Percentiles rank a stretch among this genome's conserved stretches.
Evolutionary conservation across 2,113 vertebrate genomes (phyloP).

Genomic region (Cepphus grylle): DNA sequence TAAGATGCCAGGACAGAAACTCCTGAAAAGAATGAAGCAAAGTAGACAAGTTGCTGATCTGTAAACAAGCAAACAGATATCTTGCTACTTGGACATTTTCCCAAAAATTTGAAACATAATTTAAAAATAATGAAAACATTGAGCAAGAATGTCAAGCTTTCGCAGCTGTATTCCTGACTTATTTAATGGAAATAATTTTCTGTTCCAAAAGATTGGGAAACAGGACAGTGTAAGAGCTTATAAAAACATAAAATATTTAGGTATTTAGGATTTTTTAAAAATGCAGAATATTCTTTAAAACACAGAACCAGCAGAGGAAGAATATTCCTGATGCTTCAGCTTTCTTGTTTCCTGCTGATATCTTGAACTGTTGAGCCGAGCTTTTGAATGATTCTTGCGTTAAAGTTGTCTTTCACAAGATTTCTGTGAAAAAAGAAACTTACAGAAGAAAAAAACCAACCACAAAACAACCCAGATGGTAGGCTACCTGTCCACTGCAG

Average conservation of each 20-base stretch:
- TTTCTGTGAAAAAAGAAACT: neutral
- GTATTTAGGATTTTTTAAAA: neutral
- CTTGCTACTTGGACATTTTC: neutral
- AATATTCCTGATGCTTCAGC: neutral
- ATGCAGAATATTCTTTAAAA: neutral
- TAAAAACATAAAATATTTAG: neutral
- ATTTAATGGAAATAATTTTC: neutral
- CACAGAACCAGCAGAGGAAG: neutral
- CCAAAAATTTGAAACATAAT: neutral
- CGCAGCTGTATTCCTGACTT: neutral
- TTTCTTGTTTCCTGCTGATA: neutral
- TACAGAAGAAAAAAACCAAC: neutral
- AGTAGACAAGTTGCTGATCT: neutral
- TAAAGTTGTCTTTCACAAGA: neutral
- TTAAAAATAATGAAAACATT: neutral
- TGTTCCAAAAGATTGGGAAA: neutral
- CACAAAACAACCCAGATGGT: rapidly evolving
- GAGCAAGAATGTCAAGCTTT: neutral
- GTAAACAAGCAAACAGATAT: neutral
- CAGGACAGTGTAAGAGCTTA: neutral
- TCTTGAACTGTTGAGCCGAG: neutral
- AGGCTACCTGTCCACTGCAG: neutral
- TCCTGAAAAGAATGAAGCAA: neutral
- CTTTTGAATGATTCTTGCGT: neutral
- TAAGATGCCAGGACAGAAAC: neutral